A percentile compares a stretch with the other conserved stretches of the same genome.
phyloP scores from a whole-genome alignment of 2,797 vertebrate genomes.

The Bryconaethiops microstoma region DNA sequence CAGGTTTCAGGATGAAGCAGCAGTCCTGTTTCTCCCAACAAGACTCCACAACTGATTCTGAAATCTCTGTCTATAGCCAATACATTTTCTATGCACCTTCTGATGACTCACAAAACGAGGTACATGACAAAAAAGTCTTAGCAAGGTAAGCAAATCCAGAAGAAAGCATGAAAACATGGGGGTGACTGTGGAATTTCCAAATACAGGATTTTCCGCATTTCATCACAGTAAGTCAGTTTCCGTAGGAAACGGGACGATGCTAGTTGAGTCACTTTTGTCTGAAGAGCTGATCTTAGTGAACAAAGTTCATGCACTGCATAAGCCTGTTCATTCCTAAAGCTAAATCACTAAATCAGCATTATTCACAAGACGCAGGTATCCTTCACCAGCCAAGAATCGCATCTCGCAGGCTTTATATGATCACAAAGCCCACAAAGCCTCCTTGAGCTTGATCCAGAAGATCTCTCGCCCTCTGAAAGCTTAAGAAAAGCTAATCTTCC shows the following conservation, averaged over 20 bases:
- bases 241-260: background rate
- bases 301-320: background rate
- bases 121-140: too few species aligned
- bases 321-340: background rate
- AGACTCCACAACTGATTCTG: background rate
- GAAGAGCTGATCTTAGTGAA: background rate
- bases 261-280: background rate
- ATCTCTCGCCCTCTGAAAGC: background rate
- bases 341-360: constrained; percentile 9
- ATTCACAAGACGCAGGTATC: constrained; percentile 1
- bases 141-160: background rate
- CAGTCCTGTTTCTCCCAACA: background rate
- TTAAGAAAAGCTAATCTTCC: constrained; percentile 31
- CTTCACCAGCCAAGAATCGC: background rate
- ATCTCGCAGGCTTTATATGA: constrained; percentile 35
- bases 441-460: constrained; percentile 39
- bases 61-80: background rate
- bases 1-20: background rate
- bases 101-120: background rate
- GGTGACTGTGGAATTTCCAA: background rate
- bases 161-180: background rate
- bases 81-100: background rate
- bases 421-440: constrained; percentile 29
- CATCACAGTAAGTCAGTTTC: background rate
- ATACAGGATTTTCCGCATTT: background rate